Percentiles rank a stretch among this genome's conserved stretches.
These are phyloP conservation scores for Zenarchopterus dispar DNA, from an alignment of 2,797 vertebrate genomes.

Conservation along the genomic window DNA sequence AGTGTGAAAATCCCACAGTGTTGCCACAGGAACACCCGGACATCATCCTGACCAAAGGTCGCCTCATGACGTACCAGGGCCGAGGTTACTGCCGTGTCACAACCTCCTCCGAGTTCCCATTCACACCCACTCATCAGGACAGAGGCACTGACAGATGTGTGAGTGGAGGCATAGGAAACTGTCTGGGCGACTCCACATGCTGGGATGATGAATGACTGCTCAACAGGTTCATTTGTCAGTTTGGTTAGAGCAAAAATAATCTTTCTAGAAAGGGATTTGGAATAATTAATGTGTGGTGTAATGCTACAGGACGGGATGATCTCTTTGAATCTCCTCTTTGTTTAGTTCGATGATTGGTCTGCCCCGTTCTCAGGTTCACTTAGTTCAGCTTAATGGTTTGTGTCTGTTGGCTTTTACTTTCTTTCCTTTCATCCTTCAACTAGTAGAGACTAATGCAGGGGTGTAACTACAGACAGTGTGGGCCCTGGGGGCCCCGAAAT, in stretches of 20 bases:
- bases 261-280: neutral
- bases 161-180: constrained; percentile 24
- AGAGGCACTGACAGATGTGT: constrained; percentile 48
- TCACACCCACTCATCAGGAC: constrained; percentile 35
- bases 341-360: too few species aligned
- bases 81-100: constrained; percentile 43
- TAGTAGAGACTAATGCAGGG: too few species aligned
- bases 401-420: too few species aligned
- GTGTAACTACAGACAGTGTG: too few species aligned
- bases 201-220: constrained; percentile 16
- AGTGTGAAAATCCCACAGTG: constrained; percentile 76
- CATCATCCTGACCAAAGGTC: constrained; percentile 63
- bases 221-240: constrained; percentile 6
- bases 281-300: neutral
- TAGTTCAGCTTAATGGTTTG: too few species aligned
- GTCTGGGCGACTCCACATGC: constrained; percentile 21
- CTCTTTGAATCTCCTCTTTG: too few species aligned
- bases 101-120: constrained; percentile 32
- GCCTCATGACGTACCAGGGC: constrained; percentile 69
- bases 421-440: too few species aligned
- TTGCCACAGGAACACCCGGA: constrained; percentile 70
- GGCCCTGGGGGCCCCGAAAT: too few species aligned
- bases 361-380: too few species aligned
- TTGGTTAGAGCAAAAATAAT: neutral
- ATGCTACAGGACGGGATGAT: too few species aligned